These are phyloP conservation scores for Margaritifera margaritifera DNA, from an alignment of 2,888 invertebrate genomes.

Conservation along the genomic window DNA sequence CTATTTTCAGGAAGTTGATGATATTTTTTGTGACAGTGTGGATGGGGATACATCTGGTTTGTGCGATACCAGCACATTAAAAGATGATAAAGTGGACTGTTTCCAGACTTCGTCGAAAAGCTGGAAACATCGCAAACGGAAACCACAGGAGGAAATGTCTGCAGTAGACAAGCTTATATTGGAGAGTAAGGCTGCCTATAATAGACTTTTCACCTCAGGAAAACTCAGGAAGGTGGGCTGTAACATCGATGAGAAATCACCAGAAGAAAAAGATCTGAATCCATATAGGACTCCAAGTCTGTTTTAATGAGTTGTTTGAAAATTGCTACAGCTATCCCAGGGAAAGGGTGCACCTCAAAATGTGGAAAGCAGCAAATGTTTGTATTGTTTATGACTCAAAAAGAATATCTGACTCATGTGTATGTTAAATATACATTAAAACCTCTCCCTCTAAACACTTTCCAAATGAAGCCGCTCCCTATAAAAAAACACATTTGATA, in stretches of 20 bases:
- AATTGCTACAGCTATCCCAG: too few relatives aligned
- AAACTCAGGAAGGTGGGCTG: slow-evolving; percentile 37
- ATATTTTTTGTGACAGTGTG: slow-evolving; percentile 1
- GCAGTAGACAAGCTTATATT: slow-evolving; percentile 45
- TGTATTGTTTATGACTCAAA: too few relatives aligned
- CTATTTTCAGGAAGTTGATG: slow-evolving; percentile 1
- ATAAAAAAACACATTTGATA: too few relatives aligned
- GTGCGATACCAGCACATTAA: slow-evolving; percentile 45
- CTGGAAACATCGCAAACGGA: slow-evolving; percentile 36
- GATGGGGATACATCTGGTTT: slow-evolving; percentile 23
- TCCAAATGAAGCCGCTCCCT: too few relatives aligned
- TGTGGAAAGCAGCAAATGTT: too few relatives aligned
- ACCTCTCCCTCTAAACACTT: too few relatives aligned
- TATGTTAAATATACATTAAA: too few relatives aligned
- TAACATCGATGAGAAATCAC: neutral
- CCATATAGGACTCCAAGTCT: too few relatives aligned
- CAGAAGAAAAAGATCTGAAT: too few relatives aligned
- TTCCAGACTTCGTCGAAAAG: slow-evolving; percentile 35
- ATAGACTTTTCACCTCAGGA: slow-evolving; percentile 46
- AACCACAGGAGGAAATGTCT: slow-evolving; percentile 18
- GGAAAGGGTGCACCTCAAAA: too few relatives aligned
- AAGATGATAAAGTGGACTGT: slow-evolving; percentile 42
- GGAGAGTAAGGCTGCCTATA: slow-evolving; percentile 48
- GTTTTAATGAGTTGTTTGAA: too few relatives aligned
- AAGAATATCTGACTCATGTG: too few relatives aligned